Percentiles rank a stretch among this genome's conserved stretches.
phyloP scores from a whole-genome alignment of 2,888 invertebrate genomes.

The Metallyticus violacea region DNA sequence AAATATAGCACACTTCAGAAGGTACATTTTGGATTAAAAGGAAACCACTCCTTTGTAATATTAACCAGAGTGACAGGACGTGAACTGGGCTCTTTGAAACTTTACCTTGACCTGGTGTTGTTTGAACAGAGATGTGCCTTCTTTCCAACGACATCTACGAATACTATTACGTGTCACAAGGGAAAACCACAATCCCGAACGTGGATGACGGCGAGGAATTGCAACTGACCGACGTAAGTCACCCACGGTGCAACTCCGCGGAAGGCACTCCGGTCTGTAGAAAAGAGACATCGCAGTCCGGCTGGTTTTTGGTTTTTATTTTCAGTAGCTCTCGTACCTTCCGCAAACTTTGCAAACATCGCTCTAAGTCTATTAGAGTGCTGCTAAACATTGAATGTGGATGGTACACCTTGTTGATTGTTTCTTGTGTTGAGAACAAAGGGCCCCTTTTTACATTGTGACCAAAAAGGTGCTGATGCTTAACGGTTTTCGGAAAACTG shows the following conservation, averaged over 20 bases:
- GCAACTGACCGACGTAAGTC: conserved; percentile 75
- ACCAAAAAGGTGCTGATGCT: neutral
- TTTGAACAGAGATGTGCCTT: conserved; percentile 62
- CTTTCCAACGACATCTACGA: conserved; percentile 76
- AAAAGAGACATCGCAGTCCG: neutral
- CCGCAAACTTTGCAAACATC: neutral
- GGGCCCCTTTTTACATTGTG: neutral
- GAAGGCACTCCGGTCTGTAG: neutral
- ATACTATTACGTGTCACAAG: conserved; percentile 90
- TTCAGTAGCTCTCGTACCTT: neutral
- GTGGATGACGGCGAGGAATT: conserved; percentile 91
- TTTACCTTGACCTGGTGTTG: neutral
- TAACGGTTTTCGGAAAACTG: neutral
- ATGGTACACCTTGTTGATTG: neutral
- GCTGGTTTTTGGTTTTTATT: neutral
- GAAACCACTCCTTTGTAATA: neutral
- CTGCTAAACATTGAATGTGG: neutral
- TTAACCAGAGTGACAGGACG: no score
- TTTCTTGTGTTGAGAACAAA: neutral
- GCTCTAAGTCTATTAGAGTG: neutral
- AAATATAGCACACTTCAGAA: no score
- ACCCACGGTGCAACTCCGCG: conserved; percentile 34
- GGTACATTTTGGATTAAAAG: neutral
- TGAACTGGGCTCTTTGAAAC: no score
- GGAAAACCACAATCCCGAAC: conserved; percentile 86